Evolutionary conservation across 2,888 invertebrate genomes (phyloP).

Genomic region (Conus canariensis): DNA sequence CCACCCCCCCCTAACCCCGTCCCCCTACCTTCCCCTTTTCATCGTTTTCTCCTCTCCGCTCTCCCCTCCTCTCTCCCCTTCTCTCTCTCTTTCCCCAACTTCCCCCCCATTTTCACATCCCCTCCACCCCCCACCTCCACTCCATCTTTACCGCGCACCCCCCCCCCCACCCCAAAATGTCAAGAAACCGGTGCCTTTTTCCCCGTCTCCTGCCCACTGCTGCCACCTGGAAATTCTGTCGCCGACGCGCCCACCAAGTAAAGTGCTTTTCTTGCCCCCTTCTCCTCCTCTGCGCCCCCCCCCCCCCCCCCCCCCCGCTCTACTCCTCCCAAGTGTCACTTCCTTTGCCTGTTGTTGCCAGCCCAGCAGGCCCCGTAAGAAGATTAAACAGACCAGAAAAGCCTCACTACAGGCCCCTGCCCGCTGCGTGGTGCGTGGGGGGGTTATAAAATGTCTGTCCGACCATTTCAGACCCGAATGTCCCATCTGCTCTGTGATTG

Average conservation of each 20-base stretch:
- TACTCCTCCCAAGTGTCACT: background rate
- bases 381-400: background rate
- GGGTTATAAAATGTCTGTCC: too few relatives aligned
- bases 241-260: background rate
- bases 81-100: background rate
- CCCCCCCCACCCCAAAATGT: background rate
- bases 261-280: background rate
- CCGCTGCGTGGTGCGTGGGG: too few relatives aligned
- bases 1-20: too few relatives aligned
- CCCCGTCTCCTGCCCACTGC: background rate
- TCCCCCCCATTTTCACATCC: background rate
- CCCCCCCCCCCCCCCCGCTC: too few relatives aligned
- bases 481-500: too few relatives aligned
- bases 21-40: too few relatives aligned
- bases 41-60: background rate
- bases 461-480: too few relatives aligned
- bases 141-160: background rate
- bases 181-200: background rate
- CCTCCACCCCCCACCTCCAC: background rate
- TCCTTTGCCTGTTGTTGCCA: background rate
- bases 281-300: background rate
- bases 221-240: slow-evolving; percentile 6
- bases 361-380: background rate
- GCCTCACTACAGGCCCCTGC: too few relatives aligned
- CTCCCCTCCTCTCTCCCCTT: background rate